Evolutionary conservation across 2,888 invertebrate genomes (phyloP).

Genomic region (Hyppa rectilinea): DNA sequence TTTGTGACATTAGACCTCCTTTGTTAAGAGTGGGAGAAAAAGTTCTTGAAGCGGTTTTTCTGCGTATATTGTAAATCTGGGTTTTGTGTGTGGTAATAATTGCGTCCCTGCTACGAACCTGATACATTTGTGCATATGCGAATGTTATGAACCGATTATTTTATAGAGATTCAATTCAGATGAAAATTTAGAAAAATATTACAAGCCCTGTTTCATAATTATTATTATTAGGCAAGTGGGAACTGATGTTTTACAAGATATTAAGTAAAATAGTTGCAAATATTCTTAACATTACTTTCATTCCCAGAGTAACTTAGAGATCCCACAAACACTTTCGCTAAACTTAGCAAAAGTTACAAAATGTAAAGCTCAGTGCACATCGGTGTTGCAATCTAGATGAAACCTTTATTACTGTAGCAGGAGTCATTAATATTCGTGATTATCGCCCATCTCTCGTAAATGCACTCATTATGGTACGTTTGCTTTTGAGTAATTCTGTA

Average conservation of each 20-base stretch:
- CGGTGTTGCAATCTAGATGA: constrained; percentile 71
- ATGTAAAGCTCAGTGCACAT: constrained; percentile 68
- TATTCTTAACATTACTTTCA: constrained; percentile 29
- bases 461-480: constrained; percentile 55
- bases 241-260: neutral
- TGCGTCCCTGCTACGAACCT: neutral
- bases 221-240: neutral
- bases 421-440: constrained; percentile 70
- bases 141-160: neutral
- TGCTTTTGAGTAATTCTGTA: constrained; percentile 51
- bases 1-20: constrained; percentile 51
- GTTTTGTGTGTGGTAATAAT: constrained; percentile 14
- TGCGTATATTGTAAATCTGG: constrained; percentile 11
- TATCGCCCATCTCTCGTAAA: constrained; percentile 61
- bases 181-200: neutral
- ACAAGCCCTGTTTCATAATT: neutral
- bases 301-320: constrained; percentile 31
- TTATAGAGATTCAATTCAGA: neutral
- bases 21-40: constrained; percentile 48
- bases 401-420: constrained; percentile 68
- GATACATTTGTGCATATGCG: neutral
- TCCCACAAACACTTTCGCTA: constrained; percentile 62
- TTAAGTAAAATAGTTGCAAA: neutral
- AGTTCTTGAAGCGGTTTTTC: neutral
- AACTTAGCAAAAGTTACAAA: constrained; percentile 68